Evolutionary conservation across 1,140 invertebrate species (phyloP).

Genomic region (Drosophila ambigua): DNA sequence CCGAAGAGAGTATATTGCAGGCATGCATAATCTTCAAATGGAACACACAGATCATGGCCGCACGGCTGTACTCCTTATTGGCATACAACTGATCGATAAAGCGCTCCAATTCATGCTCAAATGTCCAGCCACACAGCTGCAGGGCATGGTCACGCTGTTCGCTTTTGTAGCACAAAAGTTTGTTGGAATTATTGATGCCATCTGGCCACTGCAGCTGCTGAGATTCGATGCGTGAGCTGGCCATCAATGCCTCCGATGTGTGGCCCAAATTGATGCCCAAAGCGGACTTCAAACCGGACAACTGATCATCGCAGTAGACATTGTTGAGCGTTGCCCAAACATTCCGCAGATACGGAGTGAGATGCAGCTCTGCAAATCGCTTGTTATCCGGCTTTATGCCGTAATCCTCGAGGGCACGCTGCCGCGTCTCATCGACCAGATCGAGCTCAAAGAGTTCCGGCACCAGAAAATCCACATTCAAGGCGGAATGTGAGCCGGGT

Average conservation of each 20-base stretch:
- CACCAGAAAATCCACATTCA: constrained; percentile 67
- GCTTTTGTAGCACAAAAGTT: constrained; percentile 85
- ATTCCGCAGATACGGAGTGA: constrained; percentile 65
- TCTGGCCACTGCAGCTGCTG: constrained; percentile 78
- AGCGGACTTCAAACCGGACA: constrained; percentile 69
- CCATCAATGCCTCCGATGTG: constrained; percentile 69
- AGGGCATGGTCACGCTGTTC: constrained; percentile 91
- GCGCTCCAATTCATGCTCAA: constrained; percentile 85
- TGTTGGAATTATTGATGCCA: constrained; percentile 79
- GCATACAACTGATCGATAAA: constrained; percentile 69
- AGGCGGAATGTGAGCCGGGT: constrained; percentile 32
- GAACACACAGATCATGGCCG: constrained; percentile 95
- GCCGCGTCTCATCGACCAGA: constrained; percentile 69
- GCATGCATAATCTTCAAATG: constrained; percentile 93
- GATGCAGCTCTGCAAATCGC: constrained; percentile 49
- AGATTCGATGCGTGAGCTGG: constrained; percentile 72
- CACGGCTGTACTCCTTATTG: constrained; percentile 88
- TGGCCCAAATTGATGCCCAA: constrained; percentile 87
- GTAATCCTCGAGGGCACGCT: constrained; percentile 73
- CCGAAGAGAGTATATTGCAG: constrained; percentile 92
- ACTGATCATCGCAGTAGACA: constrained; percentile 66
- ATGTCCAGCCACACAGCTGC: constrained; percentile 94
- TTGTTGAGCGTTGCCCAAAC: constrained; percentile 72
- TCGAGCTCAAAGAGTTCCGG: constrained; percentile 69
- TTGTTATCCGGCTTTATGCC: constrained; percentile 65